Evolutionary conservation across 2,113 vertebrate species (phyloP), one percentile per base, ranked within the genome.

Genomic region (Oncorhynchus tshawytscha): DNA sequence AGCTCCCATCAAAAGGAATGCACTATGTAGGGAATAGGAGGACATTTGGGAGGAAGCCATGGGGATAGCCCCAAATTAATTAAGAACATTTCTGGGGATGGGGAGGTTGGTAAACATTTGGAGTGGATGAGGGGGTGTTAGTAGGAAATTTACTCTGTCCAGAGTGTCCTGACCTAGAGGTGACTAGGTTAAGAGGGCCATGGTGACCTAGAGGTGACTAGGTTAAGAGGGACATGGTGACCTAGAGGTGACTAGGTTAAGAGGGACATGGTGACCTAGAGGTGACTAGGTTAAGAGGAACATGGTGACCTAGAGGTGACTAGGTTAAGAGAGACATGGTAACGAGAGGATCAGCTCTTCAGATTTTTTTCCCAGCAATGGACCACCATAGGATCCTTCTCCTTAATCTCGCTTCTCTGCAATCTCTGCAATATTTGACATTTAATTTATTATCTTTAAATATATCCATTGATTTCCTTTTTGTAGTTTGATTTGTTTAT

Each of bases 141-240:
- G 74, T 70, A 73, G 87, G 82, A 90, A 87, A 89, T 86, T 80
- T 85, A 88, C 82, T 88, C 85, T 90, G 81, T 88, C 86, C 87
- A 84, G 86, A 88, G 82, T 82, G 79, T 65, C 72, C 73, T 86
- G 82, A 90, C 87, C 72, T 20, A 20, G 72, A 76, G 67, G 81
- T 75, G 82, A 82, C 70, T 88, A 78, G 76, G 88, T 90, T 85
- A 87, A 85, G 79, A 87, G 86, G 79, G 34, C 59, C 51, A 18
- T 29, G 29, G 29, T 29, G 81, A 90, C 87, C 71, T 16, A 20
- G 72, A 76, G 66, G 81, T 75, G 82, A 82, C 70, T 88, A 76
- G 76, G 88, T 90, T 85, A 87, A 85, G 81, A 87, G 86, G 31
- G 31, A 31, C 31, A 31, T 31, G 31, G 5, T 86, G 81, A 90